These are phyloP conservation scores for Rhagoletis zephyria DNA, from an alignment of 1,140 invertebrate species.

Conservation along the genomic window DNA sequence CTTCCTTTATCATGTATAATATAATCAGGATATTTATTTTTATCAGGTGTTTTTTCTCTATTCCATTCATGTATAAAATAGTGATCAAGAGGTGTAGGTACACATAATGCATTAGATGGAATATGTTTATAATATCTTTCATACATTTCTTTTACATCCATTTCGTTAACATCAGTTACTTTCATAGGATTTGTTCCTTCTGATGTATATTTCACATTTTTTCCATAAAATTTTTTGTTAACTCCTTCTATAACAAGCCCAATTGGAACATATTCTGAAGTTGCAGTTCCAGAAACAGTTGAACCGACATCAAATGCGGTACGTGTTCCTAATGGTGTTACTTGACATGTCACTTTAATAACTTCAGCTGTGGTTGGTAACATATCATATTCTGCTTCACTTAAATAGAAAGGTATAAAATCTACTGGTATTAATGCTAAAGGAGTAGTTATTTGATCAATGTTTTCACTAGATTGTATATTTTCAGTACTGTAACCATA, in stretches of 20 bases:
- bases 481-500: slow-evolving; percentile 3
- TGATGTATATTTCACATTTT: slow-evolving; percentile 9
- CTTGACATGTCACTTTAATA: slow-evolving; percentile 52
- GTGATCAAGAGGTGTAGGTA: background rate
- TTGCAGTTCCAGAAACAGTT: slow-evolving; percentile 48
- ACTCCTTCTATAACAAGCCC: slow-evolving; percentile 43
- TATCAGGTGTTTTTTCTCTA: slow-evolving; percentile 51
- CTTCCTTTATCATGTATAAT: slow-evolving; percentile 48
- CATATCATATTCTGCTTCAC: slow-evolving; percentile 52
- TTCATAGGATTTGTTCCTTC: slow-evolving; percentile 17
- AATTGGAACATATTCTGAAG: slow-evolving; percentile 57
- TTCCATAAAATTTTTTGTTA: slow-evolving; percentile 54
- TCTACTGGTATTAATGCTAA: slow-evolving; percentile 57
- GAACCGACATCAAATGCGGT: slow-evolving; percentile 57
- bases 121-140: slow-evolving; percentile 53
- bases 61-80: slow-evolving; percentile 57
- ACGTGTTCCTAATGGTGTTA: slow-evolving; percentile 56
- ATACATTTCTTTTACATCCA: slow-evolving; percentile 34
- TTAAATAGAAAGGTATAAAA: slow-evolving; percentile 58
- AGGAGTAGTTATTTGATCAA: background rate
- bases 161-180: background rate
- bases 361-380: slow-evolving; percentile 48
- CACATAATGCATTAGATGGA: slow-evolving; percentile 54
- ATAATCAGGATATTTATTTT: slow-evolving; percentile 43
- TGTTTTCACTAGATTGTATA: background rate